Evolutionary conservation across 2,888 invertebrate genomes (phyloP), one percentile per base, ranked within the genome.

Genomic region (Morpho achilles): DNA sequence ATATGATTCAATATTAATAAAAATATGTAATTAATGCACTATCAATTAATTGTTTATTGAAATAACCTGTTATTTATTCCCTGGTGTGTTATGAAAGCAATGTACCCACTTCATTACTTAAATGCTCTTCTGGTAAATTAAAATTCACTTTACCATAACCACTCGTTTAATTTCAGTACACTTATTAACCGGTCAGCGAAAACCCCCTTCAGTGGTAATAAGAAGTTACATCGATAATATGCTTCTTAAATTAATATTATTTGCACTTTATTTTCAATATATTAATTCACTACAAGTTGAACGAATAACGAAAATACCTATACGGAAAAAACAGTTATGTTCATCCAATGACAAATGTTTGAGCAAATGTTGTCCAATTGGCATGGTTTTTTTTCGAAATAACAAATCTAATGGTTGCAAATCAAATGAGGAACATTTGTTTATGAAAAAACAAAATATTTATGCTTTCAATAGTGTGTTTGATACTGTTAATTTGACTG

Each of bases 351-450:
- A 47, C 16, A 65, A 60, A 7, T 82, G 76, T 67, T 49, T 82
- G 0, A 71, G 71, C 16, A 82, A 82, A 61, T 82, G 82, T 61
- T 82, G 81, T 44, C 74, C 76, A 0, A 46, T 66, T n/a, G 72
- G 69, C 1, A 71, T 71, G 69, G 66, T 69, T 57, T 63, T 49
- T 56, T 62, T 53, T 16, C 50, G 16, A 48, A 51, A 45, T 16
- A 8, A 4, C 0, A 58, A 53, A 10, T 32, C 1, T 5, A 8
- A 8, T 42, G 58, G 57, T 16, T 54, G 57, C 32, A 41, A 48
- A 43, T 4, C 23, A 40, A 10, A 10, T n/a, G 43, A 46, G n/a
- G 8, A 45, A 5, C 41, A 53, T 16, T 43, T 32, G 48, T 53
- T 41, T 10, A 7, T 3, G 22, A 16, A 23, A 10, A 46, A 8